Percentiles rank a stretch among this genome's conserved stretches.
These are phyloP conservation scores for Trachelipus rathkii DNA, from an alignment of 1,140 invertebrate species.

Conservation along the genomic window DNA sequence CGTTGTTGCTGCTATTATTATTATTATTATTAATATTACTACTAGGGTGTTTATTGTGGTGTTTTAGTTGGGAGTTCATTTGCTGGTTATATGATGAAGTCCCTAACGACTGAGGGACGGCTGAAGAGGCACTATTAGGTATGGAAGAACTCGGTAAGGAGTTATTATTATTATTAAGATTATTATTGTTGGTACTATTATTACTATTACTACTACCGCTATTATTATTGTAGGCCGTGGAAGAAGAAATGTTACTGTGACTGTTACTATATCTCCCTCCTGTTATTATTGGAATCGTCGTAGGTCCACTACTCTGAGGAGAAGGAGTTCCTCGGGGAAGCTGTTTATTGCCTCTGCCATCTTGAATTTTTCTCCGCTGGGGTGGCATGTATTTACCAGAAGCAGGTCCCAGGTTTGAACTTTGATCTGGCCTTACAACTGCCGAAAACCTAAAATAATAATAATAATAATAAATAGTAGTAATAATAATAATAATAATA, in stretches of 20 bases:
- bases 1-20: too few species aligned
- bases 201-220: neutral
- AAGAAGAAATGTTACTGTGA: neutral
- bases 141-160: neutral
- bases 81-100: neutral
- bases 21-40: too few species aligned
- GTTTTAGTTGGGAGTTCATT: neutral
- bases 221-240: neutral
- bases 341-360: conserved; percentile 51
- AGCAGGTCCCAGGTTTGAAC: conserved; percentile 51
- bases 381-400: conserved; percentile 71
- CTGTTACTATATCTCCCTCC: conserved; percentile 17
- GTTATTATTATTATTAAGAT: too few species aligned
- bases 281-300: conserved; percentile 29
- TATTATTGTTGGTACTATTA: too few species aligned
- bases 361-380: conserved; percentile 63
- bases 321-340: conserved; percentile 58
- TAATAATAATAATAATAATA: too few species aligned
- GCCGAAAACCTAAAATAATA: conserved; percentile 37
- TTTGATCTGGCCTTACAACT: conserved; percentile 30
- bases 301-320: conserved; percentile 46
- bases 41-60: neutral
- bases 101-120: conserved; percentile 9
- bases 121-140: conserved; percentile 24
- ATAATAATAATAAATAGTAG: too few species aligned